These are phyloP conservation scores for Peromyscus nudipes DNA, from an alignment of 2,797 vertebrate species.

Conservation along the genomic window DNA sequence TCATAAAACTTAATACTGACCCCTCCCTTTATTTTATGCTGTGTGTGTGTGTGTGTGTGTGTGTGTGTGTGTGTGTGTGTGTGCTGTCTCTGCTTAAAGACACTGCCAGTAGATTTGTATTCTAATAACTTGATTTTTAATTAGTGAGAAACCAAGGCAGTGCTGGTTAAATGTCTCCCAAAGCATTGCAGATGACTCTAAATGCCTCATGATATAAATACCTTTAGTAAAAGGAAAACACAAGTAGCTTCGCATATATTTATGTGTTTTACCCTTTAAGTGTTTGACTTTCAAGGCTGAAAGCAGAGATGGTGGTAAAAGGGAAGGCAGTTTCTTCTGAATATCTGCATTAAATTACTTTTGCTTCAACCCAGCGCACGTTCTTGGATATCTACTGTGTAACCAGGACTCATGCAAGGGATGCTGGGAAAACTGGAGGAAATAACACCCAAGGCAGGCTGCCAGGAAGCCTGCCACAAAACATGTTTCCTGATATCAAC, in stretches of 20 bases:
- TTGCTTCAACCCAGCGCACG: background rate
- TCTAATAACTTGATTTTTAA: conserved; percentile 86
- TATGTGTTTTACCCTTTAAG: conserved; percentile 87
- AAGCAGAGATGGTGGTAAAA: conserved; percentile 78
- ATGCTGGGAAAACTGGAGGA: background rate
- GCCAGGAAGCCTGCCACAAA: background rate
- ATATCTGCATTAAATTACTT: conserved; percentile 69
- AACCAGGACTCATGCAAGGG: background rate
- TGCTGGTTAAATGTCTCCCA: conserved; percentile 85
- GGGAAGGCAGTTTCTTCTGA: conserved; percentile 67
- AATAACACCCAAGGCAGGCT: background rate
- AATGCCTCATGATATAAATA: conserved; percentile 87
- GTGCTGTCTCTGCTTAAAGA: conserved; percentile 41
- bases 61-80: background rate
- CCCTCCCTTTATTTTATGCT: conserved; percentile 5
- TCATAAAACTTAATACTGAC: conserved; percentile 28
- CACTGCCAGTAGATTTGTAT: conserved; percentile 73
- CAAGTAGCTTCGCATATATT: conserved; percentile 85
- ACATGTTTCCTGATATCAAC: background rate
- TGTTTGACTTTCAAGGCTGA: conserved; percentile 84
- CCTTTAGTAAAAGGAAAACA: conserved; percentile 84
- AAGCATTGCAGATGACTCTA: conserved; percentile 85
- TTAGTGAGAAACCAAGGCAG: conserved; percentile 83
- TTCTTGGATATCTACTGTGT: background rate
- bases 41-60: background rate